These are phyloP conservation scores for Drosophila teissieri DNA, from an alignment of 1,140 invertebrate species.

Conservation along the genomic window DNA sequence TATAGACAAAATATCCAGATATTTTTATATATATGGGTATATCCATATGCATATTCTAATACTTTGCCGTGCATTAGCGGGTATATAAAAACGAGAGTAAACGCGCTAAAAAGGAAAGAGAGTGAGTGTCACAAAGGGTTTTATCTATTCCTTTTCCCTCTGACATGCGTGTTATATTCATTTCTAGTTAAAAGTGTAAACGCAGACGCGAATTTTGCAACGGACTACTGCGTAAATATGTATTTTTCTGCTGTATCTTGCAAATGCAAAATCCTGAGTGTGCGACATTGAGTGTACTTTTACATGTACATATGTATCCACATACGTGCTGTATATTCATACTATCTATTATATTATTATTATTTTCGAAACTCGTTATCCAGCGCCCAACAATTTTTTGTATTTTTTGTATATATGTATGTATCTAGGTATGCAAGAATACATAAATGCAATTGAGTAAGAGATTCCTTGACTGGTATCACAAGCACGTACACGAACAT, in stretches of 20 bases:
- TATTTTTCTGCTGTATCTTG: constrained; percentile 23
- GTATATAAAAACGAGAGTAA: background rate
- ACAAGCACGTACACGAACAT: too few relatives aligned
- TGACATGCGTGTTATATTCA: constrained; percentile 56
- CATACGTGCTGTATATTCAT: too few relatives aligned
- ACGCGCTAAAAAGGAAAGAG: background rate
- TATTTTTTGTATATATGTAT: too few relatives aligned
- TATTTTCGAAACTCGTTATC: too few relatives aligned
- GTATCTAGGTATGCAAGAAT: too few relatives aligned
- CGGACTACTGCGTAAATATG: constrained; percentile 35
- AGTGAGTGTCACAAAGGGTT: background rate
- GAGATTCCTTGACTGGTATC: too few relatives aligned
- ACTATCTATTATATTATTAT: too few relatives aligned
- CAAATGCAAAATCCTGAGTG: background rate
- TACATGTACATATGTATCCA: background rate
- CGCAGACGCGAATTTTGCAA: constrained; percentile 65
- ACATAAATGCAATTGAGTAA: too few relatives aligned
- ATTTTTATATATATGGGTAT: too few relatives aligned
- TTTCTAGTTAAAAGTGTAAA: constrained; percentile 73
- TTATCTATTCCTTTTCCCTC: background rate
- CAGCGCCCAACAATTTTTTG: too few relatives aligned
- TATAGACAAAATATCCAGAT: too few relatives aligned
- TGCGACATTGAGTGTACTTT: background rate
- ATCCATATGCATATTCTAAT: background rate
- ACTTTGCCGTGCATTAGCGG: background rate